These are phyloP conservation scores for Campoplex nolae DNA, from an alignment of 2,888 invertebrate genomes.

Conservation along the genomic window DNA sequence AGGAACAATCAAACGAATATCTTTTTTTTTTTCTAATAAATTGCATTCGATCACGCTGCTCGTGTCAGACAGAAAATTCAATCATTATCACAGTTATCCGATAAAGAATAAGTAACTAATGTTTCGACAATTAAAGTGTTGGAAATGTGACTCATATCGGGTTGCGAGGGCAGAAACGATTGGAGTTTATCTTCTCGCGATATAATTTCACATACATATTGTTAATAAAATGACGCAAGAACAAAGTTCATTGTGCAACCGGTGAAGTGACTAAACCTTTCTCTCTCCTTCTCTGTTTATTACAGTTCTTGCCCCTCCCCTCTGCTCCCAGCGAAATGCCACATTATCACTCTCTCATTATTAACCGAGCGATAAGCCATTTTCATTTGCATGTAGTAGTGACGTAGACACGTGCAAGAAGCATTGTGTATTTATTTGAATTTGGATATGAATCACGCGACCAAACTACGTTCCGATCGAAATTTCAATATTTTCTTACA, in stretches of 20 bases:
- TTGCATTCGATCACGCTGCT: neutral
- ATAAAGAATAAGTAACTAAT: neutral
- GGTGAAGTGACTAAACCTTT: slow-evolving; percentile 49
- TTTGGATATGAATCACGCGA: neutral
- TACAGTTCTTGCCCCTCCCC: neutral
- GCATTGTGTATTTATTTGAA: slow-evolving; percentile 24
- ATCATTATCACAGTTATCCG: slow-evolving; percentile 1
- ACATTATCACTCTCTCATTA: slow-evolving; percentile 59
- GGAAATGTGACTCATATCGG: slow-evolving; percentile 16
- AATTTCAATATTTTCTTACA: neutral
- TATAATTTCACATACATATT: slow-evolving; percentile 36
- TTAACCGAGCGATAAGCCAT: slow-evolving; percentile 45
- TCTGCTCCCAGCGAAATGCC: slow-evolving; percentile 16
- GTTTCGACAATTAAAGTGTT: neutral
- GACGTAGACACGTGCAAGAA: slow-evolving; percentile 33
- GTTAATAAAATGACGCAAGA: slow-evolving; percentile 55
- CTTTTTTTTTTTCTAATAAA: neutral
- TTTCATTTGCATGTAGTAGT: slow-evolving; percentile 6
- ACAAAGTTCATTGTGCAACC: slow-evolving; percentile 62
- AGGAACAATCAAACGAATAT: neutral
- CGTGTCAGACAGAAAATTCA: slow-evolving; percentile 2
- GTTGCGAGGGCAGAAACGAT: slow-evolving; percentile 15
- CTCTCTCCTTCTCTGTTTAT: slow-evolving; percentile 28
- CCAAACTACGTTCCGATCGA: neutral
- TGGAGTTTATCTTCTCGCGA: slow-evolving; percentile 38